A percentile compares a stretch with the other conserved stretches of the same genome.
Evolutionary conservation across 1,140 invertebrate species (phyloP).

Genomic region (Drosophila sp.): DNA sequence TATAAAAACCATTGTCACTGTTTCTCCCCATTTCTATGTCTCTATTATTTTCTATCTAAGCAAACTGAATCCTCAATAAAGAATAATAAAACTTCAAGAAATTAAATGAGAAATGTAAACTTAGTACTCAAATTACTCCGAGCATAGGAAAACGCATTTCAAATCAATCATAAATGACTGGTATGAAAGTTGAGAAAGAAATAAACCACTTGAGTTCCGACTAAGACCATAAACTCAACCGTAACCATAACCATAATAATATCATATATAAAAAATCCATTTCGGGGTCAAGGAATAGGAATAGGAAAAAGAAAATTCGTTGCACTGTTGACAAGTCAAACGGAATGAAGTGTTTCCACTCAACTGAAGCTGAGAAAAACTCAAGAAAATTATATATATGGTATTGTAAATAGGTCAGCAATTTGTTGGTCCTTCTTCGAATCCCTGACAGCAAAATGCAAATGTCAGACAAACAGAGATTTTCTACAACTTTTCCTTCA

Average conservation of each 20-base stretch:
- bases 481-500: slow-evolving; percentile 16
- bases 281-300: slow-evolving; percentile 28
- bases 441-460: slow-evolving; percentile 54
- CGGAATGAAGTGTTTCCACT: slow-evolving; percentile 76
- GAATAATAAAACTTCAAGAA: too few relatives aligned
- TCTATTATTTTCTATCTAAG: too few relatives aligned
- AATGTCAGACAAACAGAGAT: slow-evolving; percentile 60
- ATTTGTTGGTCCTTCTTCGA: slow-evolving; percentile 29
- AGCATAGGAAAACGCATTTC: too few relatives aligned
- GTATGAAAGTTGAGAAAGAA: neutral
- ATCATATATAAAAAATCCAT: neutral
- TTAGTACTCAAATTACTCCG: too few relatives aligned
- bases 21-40: too few relatives aligned
- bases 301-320: slow-evolving; percentile 34
- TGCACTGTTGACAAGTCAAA: slow-evolving; percentile 62
- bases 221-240: slow-evolving; percentile 1
- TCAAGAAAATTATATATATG: slow-evolving; percentile 71
- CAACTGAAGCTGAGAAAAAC: slow-evolving; percentile 39
- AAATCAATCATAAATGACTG: too few relatives aligned
- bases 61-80: too few relatives aligned
- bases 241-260: slow-evolving; percentile 6
- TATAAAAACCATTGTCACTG: too few relatives aligned
- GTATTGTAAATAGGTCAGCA: slow-evolving; percentile 76
- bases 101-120: too few relatives aligned
- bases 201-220: neutral